Conservation (phyloP, 2,113 vertebrate species). For the Dermatemys mawii region DNA sequence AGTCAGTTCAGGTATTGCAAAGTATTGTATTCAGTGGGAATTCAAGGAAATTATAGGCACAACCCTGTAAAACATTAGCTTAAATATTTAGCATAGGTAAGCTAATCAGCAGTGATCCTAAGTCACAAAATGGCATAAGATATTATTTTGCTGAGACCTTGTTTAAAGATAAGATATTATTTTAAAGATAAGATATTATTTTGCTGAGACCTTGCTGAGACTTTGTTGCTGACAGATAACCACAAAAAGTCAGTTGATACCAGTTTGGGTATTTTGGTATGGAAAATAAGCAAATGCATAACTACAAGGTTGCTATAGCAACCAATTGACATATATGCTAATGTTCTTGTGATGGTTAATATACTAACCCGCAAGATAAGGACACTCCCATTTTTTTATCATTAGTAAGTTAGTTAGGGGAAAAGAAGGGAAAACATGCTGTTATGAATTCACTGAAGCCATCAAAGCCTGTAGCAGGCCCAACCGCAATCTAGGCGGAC, state of each 20-base stretch:
- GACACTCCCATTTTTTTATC: neutral
- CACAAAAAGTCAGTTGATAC: neutral
- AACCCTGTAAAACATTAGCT: neutral
- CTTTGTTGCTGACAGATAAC: neutral
- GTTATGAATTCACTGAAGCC: neutral
- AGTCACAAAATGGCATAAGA: neutral
- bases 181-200: too few relatives aligned
- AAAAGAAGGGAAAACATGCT: neutral
- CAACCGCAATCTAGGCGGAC: neutral
- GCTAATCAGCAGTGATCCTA: neutral
- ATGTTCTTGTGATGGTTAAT: neutral
- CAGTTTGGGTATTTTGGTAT: neutral
- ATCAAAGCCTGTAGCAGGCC: neutral
- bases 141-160: neutral
- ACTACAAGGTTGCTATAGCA: neutral
- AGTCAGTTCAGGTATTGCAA: neutral
- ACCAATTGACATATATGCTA: neutral
- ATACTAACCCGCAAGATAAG: neutral
- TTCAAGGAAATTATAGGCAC: neutral
- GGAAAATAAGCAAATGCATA: neutral
- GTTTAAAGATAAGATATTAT: neutral
- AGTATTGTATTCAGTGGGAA: neutral
- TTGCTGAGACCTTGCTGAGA: too few relatives aligned
- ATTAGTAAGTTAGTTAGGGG: neutral
- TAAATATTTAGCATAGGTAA: neutral